Base-by-base conservation (phyloP, 2,797 vertebrate genomes). In the Sebastes vulpes region DNA sequence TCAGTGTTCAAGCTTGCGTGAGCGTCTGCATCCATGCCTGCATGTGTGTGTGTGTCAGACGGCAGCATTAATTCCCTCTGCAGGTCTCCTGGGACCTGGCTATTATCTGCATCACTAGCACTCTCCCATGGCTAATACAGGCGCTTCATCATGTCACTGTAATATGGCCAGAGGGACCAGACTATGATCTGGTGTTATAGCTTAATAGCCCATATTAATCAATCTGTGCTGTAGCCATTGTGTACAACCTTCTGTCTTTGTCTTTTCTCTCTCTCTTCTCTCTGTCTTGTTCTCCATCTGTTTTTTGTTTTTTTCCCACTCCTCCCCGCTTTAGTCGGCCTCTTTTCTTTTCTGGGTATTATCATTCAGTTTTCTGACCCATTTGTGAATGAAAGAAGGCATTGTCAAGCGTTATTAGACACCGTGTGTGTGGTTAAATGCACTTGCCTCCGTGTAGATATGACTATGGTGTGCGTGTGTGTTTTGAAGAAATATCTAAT, bases 51-150 rank as follows among this genome's bases (percentile, higher is more conserved):
- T 38, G 77, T 84, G 72, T 85, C 48, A 92, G 86, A 89, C 79
- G 87, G 88, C 85, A 79, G 86, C 92, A 95, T 94, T 95, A 93
- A 94, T 94, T 95, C 85, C 89, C 77, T 85, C 71, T 67, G 79
- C 85, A 79, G 54, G 85, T 93, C 92, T 92, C 92, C 60, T 66
- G 92, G 94, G 94, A 95, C 53, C 28, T 89, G 93, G 79, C 91
- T 94, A 94, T 95, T 94, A 95, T 94, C 92, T 94, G 93, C 92
- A 94, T 94, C 92, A 93, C 93, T 93, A 94, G 85, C 89, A 88
- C 82, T 93, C 94, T 94, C 92, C 86, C 91, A 88, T 92, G 87
- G 91, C 91, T 94, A 94, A 94, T 90, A 89, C 88, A 79, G 92
- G 82, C 79, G 68, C 90, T 94, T 92, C 83, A 94, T 95, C 93